Evolutionary conservation across 2,888 invertebrate genomes (phyloP), one percentile per base, ranked within the genome.

Genomic region (Drosophila nr. perissopoda): DNA sequence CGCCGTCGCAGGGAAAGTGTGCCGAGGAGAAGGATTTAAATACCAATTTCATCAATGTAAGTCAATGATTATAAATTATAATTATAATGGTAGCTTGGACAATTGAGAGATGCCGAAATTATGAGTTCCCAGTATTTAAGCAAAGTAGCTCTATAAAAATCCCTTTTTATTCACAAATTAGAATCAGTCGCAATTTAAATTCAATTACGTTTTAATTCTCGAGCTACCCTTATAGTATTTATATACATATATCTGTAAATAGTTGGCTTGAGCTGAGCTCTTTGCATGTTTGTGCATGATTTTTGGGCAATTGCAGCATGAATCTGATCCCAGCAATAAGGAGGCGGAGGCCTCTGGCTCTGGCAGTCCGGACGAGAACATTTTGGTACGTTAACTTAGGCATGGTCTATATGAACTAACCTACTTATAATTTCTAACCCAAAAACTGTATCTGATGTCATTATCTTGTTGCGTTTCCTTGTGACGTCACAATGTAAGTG

Each of bases 291-390:
- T 68, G 60, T 70, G 88, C 82, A 79, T 90, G 88, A 58, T 58
- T 31, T 38, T 40, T 76, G 72, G 60, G 70, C 52, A 62, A 52
- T 74, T 83, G 54, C 86, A 96, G 95, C 95, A 96, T 88, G 96
- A 95, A 94, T 94, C 94, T 93, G 93, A 95, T 93, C 95, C 95
- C 53, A 76, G 53, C 27, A 34, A 51, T 38, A 65, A 66, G 29
- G 54, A 78, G 51, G 95, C 95, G 74, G 95, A 96, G 54, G 34
- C 60, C 84, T 53, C 60, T 85, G 95, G 94, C 93, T 95, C 95
- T 93, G 95, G 96, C 88, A 95, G 95, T 90, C 96, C 96, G 89
- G 96, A 96, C 93, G 94, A 95, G 83, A 95, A 95, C 91, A 94
- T 95, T 82, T 95, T 96, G 96, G 97, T 97, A 95, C 94, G 93